Evolutionary conservation across 2,797 vertebrate genomes (phyloP), one percentile per base, ranked within the genome.

Genomic region (Gastrophryne carolinensis): DNA sequence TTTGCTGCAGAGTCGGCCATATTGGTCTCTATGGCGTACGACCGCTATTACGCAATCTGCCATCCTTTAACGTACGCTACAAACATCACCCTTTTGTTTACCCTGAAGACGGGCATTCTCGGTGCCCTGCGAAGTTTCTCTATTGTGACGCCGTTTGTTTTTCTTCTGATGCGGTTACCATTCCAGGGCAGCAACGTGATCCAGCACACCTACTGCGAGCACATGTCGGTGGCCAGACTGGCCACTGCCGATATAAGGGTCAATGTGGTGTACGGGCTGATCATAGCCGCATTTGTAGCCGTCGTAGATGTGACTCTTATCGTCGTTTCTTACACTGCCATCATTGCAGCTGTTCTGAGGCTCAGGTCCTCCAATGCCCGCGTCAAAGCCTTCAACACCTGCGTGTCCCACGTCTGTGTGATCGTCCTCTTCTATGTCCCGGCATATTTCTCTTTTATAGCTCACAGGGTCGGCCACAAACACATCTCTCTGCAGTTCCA

Each of bases 391-490:
- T 68, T 68, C 39, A 68, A 68, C 13, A 68, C 65, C 1, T 53
- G 49, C 2, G 49, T 54, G 65, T 54, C 65, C 13, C 65, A 68
- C 21, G 13, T 68, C 15, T 69, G 66, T 21, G 52, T 69, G n/a
- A 69, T 69, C 52, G n/a, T 54, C 19, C 52, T 69, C 32, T 69
- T 69, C 66, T 69, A 56, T 13, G 5, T 11, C 2, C 66, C 66
- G 5, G 66, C 66, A 24, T 69, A 54, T 12, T 69, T 39, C 3
- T 56, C 66, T 19, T 69, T 69, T 4, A 57, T 69, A 3, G 50
- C 29, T 4, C 49, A 68, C 23, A 68, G 65, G 44, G 49, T 54
- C 5, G 65, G 65, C 13, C 32, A 68, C 27, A 68, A 17, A 26
- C 4, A 15, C 5, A 8, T 68, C 3, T 8, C 64, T 8, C 10